phyloP scores from a whole-genome alignment of 2,113 vertebrate genomes.

The Crocuta crocuta region DNA sequence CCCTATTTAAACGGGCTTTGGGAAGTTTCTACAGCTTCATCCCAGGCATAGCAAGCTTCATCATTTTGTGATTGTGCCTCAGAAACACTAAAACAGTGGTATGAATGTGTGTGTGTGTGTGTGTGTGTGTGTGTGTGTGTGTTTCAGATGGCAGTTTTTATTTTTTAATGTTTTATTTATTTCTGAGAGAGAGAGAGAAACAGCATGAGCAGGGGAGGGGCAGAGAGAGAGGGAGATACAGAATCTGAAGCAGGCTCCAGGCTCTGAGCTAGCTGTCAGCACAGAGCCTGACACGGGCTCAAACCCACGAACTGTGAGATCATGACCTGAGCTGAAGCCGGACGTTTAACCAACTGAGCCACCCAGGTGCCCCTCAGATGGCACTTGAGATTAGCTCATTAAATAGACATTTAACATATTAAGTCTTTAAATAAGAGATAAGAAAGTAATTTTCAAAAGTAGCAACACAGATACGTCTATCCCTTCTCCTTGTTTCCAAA shows the following conservation, averaged over 20 bases:
- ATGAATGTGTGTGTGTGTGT: background rate
- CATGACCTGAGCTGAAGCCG: too few relatives aligned
- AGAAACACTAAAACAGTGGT: background rate
- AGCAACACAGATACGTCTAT: background rate
- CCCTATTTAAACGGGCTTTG: background rate
- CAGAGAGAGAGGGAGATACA: too few relatives aligned
- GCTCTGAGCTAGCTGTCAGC: too few relatives aligned
- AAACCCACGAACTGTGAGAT: too few relatives aligned
- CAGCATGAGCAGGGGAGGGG: too few relatives aligned
- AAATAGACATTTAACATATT: background rate
- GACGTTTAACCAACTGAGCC: too few relatives aligned
- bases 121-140: background rate
- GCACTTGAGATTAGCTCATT: background rate
- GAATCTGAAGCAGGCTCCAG: too few relatives aligned
- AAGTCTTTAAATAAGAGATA: background rate
- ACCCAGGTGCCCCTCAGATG: too few relatives aligned
- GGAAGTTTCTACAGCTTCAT: background rate
- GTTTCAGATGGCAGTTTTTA: background rate
- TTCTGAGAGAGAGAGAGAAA: too few relatives aligned
- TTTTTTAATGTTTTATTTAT: too few relatives aligned
- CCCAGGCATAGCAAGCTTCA: fast-evolving
- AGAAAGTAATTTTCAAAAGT: background rate
- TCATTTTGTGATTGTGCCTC: background rate
- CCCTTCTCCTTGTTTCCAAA: slow-evolving; percentile 4
- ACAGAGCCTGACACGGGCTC: too few relatives aligned